phyloP scores from a whole-genome alignment of 2,888 invertebrate genomes.

The Apamea epomidion region DNA sequence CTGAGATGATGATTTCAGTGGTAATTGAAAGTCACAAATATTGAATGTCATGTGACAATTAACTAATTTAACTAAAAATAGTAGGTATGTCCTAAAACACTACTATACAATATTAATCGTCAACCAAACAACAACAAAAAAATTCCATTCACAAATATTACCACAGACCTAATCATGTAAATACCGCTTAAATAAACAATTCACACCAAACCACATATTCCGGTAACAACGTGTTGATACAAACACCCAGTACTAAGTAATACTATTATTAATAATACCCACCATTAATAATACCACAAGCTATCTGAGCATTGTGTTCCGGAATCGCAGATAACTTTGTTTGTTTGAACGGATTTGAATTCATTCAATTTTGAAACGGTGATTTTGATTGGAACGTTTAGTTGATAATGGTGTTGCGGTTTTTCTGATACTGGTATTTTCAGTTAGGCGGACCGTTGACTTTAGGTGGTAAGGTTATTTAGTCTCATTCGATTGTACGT shows the following conservation, averaged over 20 bases:
- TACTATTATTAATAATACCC: conserved; percentile 23
- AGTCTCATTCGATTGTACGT: not conserved
- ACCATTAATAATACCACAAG: conserved; percentile 46
- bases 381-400: conserved; percentile 45
- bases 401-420: conserved; percentile 22
- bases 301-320: conserved; percentile 46
- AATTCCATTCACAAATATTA: not conserved
- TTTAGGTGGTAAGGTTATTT: not conserved
- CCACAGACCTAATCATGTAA: conserved; percentile 25
- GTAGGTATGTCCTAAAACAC: not conserved
- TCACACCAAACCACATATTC: conserved; percentile 20
- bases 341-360: conserved; percentile 44
- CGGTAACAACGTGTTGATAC: conserved; percentile 47
- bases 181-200: conserved; percentile 46
- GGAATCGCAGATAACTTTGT: conserved; percentile 50
- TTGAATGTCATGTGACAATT: not conserved
- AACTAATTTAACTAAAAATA: not conserved
- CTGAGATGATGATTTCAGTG: not conserved
- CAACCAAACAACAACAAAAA: not conserved
- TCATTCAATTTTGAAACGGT: conserved; percentile 38
- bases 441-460: not conserved
- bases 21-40: not conserved
- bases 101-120: too few species aligned
- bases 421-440: conserved; percentile 9
- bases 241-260: conserved; percentile 41